Evolutionary conservation across 2,888 invertebrate genomes (phyloP).

Genomic region (Entomobrya multifasciata): DNA sequence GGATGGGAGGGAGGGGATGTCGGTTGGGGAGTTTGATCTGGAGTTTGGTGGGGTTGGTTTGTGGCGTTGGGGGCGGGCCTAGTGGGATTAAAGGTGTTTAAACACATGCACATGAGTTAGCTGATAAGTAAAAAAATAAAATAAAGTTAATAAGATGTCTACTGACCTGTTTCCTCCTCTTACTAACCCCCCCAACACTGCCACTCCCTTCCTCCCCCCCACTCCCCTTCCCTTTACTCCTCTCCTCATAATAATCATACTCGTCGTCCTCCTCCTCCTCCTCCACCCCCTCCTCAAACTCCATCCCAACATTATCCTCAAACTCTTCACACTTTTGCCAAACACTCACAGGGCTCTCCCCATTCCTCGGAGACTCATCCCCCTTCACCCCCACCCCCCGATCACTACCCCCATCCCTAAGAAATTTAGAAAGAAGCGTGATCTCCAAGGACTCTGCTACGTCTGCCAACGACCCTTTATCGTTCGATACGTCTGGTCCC

Average conservation of each 20-base stretch:
- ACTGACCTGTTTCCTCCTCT: slow-evolving; percentile 86
- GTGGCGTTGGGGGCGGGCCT: slow-evolving; percentile 24
- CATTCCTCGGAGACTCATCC: background rate
- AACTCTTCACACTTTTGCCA: slow-evolving; percentile 1
- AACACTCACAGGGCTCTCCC: background rate
- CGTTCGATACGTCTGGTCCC: background rate
- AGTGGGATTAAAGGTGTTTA: background rate
- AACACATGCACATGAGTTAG: background rate
- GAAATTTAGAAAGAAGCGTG: background rate
- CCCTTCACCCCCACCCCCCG: background rate
- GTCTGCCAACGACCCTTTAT: slow-evolving; percentile 87
- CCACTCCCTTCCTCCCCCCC: background rate
- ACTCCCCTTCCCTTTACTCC: background rate
- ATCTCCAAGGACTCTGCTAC: slow-evolving; percentile 89
- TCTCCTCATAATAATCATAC: too few species aligned
- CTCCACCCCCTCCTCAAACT: slow-evolving; percentile 80
- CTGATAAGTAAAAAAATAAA: background rate
- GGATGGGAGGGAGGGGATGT: background rate
- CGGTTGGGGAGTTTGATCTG: background rate
- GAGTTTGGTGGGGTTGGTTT: background rate
- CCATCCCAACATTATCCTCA: too few species aligned
- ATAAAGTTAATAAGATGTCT: background rate
- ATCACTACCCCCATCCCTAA: background rate
- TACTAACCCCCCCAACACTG: background rate
- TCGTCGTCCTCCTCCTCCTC: background rate